phyloP scores from a whole-genome alignment of 2,888 invertebrate species.

The Leptinotarsa haldemani region DNA sequence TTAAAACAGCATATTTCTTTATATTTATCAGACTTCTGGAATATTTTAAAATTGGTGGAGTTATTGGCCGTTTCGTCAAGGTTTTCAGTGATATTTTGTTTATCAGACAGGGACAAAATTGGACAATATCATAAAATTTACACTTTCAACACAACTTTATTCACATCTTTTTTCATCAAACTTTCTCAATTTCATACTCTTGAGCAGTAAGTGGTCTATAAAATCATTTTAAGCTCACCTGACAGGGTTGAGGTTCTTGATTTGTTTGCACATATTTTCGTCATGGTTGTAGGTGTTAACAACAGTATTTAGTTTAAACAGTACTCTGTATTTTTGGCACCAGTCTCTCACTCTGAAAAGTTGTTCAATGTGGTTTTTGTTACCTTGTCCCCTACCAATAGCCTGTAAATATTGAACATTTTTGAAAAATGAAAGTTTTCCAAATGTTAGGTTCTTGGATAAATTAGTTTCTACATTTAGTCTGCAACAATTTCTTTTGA shows the following conservation, averaged over 20 bases:
- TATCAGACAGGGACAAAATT: no score
- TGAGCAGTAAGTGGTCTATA: no score
- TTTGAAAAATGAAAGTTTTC: neutral
- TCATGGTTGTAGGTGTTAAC: slow-evolving; percentile 67
- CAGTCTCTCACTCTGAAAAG: slow-evolving; percentile 63
- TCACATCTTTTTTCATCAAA: neutral
- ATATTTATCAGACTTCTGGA: no score
- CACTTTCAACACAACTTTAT: no score
- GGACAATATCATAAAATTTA: no score
- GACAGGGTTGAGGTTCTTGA: slow-evolving; percentile 63
- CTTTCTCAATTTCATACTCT: neutral
- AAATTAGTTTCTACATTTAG: no score
- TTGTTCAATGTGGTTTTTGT: slow-evolving; percentile 63
- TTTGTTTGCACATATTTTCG: slow-evolving; percentile 66
- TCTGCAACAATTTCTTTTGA: no score
- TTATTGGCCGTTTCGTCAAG: no score
- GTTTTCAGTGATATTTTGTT: no score
- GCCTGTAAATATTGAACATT: slow-evolving; percentile 46
- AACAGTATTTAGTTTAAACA: slow-evolving; percentile 69
- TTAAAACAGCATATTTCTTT: neutral
- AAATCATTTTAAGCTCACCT: slow-evolving; percentile 54
- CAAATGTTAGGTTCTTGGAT: neutral
- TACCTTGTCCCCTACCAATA: slow-evolving; percentile 66
- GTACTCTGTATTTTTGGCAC: slow-evolving; percentile 65
- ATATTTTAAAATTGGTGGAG: no score